Conservation (phyloP, 2,888 invertebrate genomes). For the Caenorhabditis virilis region DNA sequence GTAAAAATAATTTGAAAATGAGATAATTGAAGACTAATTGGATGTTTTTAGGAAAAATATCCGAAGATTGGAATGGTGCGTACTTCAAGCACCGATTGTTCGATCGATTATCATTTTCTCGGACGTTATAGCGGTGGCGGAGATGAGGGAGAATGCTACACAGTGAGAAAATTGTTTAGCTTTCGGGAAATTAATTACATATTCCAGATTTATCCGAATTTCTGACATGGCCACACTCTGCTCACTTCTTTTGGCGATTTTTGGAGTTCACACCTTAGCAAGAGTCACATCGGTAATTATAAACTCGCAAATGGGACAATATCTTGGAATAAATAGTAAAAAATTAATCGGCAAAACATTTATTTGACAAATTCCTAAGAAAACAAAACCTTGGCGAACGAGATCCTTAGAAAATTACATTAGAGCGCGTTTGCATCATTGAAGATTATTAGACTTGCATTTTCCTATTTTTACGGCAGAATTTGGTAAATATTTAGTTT, state of each 20-base stretch:
- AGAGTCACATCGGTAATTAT: slow-evolving; percentile 57
- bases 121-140: slow-evolving; percentile 58
- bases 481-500: too few relatives aligned
- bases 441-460: too few relatives aligned
- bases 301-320: too few relatives aligned
- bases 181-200: neutral
- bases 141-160: slow-evolving; percentile 47
- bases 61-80: slow-evolving; percentile 62
- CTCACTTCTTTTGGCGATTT: slow-evolving; percentile 64
- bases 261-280: slow-evolving; percentile 65
- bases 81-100: slow-evolving; percentile 66
- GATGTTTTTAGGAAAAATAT: slow-evolving; percentile 55
- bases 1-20: too few relatives aligned
- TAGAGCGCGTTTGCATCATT: too few relatives aligned
- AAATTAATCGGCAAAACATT: too few relatives aligned
- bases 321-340: too few relatives aligned
- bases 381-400: too few relatives aligned
- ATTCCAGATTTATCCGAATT: slow-evolving; percentile 50
- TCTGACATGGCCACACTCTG: slow-evolving; percentile 62
- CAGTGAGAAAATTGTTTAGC: slow-evolving; percentile 12
- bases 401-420: too few relatives aligned
- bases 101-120: slow-evolving; percentile 61
- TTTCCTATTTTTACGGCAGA: too few relatives aligned
- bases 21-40: neutral
- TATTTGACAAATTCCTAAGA: too few relatives aligned